phyloP scores from a whole-genome alignment of 2,888 invertebrate genomes.

The Aphodius granarius region DNA sequence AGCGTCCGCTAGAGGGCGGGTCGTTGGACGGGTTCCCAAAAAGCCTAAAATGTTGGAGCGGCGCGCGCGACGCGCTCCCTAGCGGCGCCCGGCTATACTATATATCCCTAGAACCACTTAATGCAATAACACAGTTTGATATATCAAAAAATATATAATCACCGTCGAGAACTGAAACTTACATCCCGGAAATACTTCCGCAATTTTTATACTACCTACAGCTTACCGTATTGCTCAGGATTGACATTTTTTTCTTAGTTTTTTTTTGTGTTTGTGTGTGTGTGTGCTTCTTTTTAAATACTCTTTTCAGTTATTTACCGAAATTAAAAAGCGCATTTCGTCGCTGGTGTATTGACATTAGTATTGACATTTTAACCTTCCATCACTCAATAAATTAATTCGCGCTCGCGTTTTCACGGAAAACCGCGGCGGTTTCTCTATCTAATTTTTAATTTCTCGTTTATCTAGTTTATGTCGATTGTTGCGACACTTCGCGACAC shows the following conservation, averaged over 20 bases:
- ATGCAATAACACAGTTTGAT: conserved; percentile 54
- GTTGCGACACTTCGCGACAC: conserved; percentile 47
- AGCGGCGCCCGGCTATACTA: conserved; percentile 24
- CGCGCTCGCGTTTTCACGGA: conserved; percentile 49
- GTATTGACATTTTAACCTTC: conserved; percentile 46
- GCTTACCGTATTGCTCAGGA: conserved; percentile 56
- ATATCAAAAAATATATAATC: conserved; percentile 52
- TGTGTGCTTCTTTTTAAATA: no score
- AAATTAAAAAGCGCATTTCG: conserved; percentile 40
- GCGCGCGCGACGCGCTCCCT: neutral
- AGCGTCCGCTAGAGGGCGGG: conserved; percentile 4
- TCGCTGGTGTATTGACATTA: conserved; percentile 54
- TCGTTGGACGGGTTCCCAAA: conserved; percentile 34
- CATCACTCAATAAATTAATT: conserved; percentile 23
- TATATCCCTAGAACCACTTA: conserved; percentile 44
- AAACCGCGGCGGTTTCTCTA: conserved; percentile 45
- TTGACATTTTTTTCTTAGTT: conserved; percentile 47
- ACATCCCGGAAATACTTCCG: neutral
- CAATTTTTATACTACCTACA: conserved; percentile 47
- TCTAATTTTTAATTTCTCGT: conserved; percentile 37
- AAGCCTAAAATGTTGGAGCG: neutral
- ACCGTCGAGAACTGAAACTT: neutral
- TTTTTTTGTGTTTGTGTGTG: conserved; percentile 17
- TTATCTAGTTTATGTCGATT: conserved; percentile 47
- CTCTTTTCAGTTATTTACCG: conserved; percentile 23